Percentiles rank a stretch among this genome's conserved stretches.
phyloP scores from a whole-genome alignment of 2,888 invertebrate species.

The Hemithea aestivaria region DNA sequence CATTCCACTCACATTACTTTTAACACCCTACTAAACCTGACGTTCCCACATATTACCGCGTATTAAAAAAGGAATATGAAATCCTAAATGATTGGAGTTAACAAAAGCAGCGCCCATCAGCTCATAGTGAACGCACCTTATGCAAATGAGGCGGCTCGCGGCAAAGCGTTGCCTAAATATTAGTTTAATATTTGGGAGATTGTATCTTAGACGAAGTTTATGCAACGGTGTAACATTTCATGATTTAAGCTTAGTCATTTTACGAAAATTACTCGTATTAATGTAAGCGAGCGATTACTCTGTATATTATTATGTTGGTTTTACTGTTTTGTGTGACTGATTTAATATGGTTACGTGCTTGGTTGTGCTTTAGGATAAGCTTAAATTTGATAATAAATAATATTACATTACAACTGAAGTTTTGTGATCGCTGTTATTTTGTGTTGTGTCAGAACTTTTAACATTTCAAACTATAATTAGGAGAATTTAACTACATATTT shows the following conservation, averaged over 20 bases:
- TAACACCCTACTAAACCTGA: background rate
- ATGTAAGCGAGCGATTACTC: no score
- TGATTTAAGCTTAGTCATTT: slow-evolving; percentile 9
- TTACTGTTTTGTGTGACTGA: no score
- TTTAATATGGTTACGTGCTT: no score
- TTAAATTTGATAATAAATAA: no score
- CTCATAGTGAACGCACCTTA: slow-evolving; percentile 56
- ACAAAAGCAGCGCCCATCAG: slow-evolving; percentile 8
- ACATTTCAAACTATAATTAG: no score
- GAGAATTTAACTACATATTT: no score
- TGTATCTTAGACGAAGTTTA: slow-evolving; percentile 46
- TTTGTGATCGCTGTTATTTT: no score
- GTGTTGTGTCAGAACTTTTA: no score
- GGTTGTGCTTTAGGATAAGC: no score
- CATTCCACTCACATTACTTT: no score
- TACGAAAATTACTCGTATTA: background rate
- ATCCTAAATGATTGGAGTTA: slow-evolving; percentile 2
- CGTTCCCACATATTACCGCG: slow-evolving; percentile 1
- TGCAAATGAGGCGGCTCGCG: slow-evolving; percentile 74
- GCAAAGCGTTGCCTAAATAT: slow-evolving; percentile 79
- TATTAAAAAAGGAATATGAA: slow-evolving; percentile 4
- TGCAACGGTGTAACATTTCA: slow-evolving; percentile 37
- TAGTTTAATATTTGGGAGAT: slow-evolving; percentile 77
- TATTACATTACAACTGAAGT: no score
- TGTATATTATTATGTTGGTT: no score